A percentile compares a stretch with the other conserved stretches of the same genome.
phyloP scores from a whole-genome alignment of 2,113 vertebrate species.

The Bos indicus region DNA sequence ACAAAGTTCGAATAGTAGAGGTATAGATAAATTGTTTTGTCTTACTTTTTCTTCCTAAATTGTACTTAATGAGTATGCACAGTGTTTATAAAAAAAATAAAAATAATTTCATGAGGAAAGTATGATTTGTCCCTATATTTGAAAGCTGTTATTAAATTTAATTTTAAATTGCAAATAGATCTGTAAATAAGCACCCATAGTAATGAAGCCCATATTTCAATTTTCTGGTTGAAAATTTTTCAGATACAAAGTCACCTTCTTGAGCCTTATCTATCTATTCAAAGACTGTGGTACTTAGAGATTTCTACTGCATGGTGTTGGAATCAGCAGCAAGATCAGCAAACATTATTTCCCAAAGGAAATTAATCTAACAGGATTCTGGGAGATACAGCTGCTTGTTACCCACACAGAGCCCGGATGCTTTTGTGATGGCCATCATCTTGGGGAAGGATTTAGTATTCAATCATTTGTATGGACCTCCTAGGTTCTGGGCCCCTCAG shows the following conservation, averaged over 20 bases:
- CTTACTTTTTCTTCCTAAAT: neutral
- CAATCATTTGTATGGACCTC: neutral
- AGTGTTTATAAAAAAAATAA: constrained; percentile 2
- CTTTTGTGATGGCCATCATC: neutral
- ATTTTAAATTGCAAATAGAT: neutral
- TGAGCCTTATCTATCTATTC: constrained; percentile 32
- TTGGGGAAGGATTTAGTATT: neutral
- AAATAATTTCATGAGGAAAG: neutral
- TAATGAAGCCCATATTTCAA: constrained; percentile 44
- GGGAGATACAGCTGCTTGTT: neutral
- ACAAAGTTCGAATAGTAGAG: neutral
- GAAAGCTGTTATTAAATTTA: constrained; percentile 12
- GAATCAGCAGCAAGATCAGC: constrained; percentile 16
- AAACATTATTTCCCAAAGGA: constrained; percentile 45
- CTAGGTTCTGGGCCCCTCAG: neutral
- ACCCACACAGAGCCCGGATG: neutral
- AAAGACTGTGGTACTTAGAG: neutral
- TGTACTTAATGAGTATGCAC: constrained; percentile 1
- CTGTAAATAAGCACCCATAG: constrained; percentile 38
- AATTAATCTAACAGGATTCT: constrained; percentile 14
- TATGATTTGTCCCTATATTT: neutral
- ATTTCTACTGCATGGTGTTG: neutral
- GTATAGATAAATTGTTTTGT: neutral
- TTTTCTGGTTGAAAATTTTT: constrained; percentile 43
- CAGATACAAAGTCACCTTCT: constrained; percentile 23